These are phyloP conservation scores for Onychomys leucogaster DNA, from an alignment of 2,797 vertebrate species.

Conservation along the genomic window DNA sequence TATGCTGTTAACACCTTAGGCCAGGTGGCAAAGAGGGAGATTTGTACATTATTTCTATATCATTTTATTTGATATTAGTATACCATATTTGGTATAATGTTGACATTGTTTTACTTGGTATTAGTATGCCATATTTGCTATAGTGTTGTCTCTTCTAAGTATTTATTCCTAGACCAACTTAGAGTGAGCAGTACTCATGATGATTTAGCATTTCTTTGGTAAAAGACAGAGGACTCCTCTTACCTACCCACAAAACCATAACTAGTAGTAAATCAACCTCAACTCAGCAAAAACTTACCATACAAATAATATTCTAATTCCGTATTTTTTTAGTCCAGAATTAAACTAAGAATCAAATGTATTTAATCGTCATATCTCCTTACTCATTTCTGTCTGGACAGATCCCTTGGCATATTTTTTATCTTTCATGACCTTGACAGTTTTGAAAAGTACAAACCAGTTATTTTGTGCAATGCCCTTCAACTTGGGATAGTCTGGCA, in stretches of 20 bases:
- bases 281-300: not conserved
- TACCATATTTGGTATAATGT: not conserved
- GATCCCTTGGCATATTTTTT: not conserved
- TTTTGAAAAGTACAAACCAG: constrained; percentile 61
- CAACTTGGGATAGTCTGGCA: constrained; percentile 18
- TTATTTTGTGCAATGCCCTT: constrained; percentile 56
- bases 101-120: not conserved
- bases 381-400: not conserved
- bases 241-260: not conserved
- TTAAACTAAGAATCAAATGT: not conserved
- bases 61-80: not conserved
- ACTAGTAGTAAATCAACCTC: not conserved
- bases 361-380: not conserved
- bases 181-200: not conserved
- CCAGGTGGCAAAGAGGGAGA: not conserved
- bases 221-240: not conserved
- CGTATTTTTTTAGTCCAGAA: not conserved
- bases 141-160: not conserved
- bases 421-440: constrained; percentile 44
- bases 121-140: not conserved
- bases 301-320: not conserved
- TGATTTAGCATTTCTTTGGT: not conserved
- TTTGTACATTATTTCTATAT: not conserved
- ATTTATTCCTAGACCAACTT: not conserved
- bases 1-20: not conserved